A percentile compares a stretch with the other conserved stretches of the same genome.
Conservation (phyloP, 2,888 invertebrate species). For the Lasius fuliginosus region DNA sequence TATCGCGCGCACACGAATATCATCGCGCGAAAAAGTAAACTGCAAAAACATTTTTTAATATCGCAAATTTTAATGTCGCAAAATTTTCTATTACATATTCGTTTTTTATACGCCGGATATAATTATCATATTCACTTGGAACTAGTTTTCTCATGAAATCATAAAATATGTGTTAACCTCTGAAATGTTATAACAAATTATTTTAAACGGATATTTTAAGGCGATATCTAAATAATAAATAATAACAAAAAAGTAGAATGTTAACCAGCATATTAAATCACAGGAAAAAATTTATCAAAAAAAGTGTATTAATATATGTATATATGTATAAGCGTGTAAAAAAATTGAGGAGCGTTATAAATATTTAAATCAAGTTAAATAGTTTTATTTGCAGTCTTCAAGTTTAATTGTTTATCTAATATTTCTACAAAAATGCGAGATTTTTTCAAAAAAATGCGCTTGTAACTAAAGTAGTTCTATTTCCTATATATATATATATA, state of each 20-base stretch:
- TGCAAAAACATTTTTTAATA: not conserved
- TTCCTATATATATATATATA: no score
- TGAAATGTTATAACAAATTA: not conserved
- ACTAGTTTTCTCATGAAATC: no score
- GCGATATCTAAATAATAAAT: not conserved
- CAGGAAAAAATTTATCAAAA: not conserved
- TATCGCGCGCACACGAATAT: no score
- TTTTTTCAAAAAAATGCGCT: no score
- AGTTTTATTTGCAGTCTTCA: no score
- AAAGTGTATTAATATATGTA: not conserved
- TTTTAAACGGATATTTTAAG: not conserved
- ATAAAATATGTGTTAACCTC: no score
- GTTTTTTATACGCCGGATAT: not conserved
- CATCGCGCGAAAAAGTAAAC: not conserved
- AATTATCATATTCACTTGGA: not conserved
- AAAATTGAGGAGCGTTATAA: no score
- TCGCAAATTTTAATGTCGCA: not conserved
- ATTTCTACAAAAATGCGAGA: no score
- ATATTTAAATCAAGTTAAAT: no score
- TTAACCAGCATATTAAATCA: not conserved
- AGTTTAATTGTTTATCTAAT: no score
- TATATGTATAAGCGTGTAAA: no score
- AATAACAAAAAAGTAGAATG: not conserved
- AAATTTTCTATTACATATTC: not conserved
- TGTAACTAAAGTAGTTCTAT: no score